Conservation (phyloP, 2,888 invertebrate genomes). For the Spisula subtruncata region DNA sequence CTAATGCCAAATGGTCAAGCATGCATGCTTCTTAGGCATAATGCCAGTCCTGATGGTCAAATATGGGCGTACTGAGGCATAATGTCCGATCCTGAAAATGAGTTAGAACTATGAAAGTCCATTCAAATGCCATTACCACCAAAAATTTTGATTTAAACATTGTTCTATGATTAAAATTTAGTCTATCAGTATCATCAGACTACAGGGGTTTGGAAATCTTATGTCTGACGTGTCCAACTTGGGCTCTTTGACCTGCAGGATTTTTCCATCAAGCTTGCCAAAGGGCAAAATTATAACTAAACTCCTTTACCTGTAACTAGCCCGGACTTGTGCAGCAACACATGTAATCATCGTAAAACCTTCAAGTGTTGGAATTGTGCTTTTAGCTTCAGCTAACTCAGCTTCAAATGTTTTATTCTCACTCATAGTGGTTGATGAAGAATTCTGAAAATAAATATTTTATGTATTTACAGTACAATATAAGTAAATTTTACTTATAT, state of each 20-base stretch:
- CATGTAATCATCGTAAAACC: constrained; percentile 91
- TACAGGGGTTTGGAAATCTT: too few relatives aligned
- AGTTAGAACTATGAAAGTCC: background rate
- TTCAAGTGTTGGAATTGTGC: constrained; percentile 90
- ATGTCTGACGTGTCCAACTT: too few relatives aligned
- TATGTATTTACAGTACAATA: too few relatives aligned
- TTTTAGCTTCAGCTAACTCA: constrained; percentile 91
- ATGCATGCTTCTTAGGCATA: too few relatives aligned
- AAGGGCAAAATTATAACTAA: too few relatives aligned
- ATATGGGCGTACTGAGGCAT: background rate
- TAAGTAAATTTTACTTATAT: background rate
- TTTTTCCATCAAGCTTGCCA: too few relatives aligned
- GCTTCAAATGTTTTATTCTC: constrained; percentile 81
- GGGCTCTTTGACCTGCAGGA: too few relatives aligned
- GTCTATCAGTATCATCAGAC: too few relatives aligned
- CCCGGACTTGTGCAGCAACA: constrained; percentile 91
- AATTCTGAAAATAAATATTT: background rate
- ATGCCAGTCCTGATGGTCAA: too few relatives aligned
- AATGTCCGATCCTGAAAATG: background rate
- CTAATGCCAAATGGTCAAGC: too few relatives aligned
- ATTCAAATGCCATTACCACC: background rate
- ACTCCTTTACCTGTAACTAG: constrained; percentile 90
- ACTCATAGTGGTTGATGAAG: constrained; percentile 30
- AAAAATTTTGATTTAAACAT: too few relatives aligned
- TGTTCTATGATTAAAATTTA: too few relatives aligned